These are phyloP conservation scores for Cichladusa arquata DNA, from an alignment of 2,113 vertebrate genomes.

Conservation along the genomic window DNA sequence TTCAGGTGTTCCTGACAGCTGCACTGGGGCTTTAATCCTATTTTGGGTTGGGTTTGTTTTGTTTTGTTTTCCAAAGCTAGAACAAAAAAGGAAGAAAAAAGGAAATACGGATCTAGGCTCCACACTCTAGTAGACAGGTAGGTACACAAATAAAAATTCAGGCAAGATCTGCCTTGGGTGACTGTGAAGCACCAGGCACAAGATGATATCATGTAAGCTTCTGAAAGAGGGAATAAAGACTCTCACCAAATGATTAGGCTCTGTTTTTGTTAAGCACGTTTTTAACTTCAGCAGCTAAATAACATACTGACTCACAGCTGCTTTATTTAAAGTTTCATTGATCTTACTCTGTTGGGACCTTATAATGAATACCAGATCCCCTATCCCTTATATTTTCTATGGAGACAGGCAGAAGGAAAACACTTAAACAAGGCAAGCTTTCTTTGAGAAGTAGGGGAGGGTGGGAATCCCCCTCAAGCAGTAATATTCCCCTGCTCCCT, in stretches of 20 bases:
- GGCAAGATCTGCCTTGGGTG: background rate
- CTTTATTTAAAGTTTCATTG: conserved; percentile 26
- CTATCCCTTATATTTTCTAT: background rate
- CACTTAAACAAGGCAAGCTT: conserved; percentile 17
- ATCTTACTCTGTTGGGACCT: conserved; percentile 14
- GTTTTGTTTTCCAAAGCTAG: background rate
- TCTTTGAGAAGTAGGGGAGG: background rate
- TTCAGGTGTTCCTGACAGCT: background rate
- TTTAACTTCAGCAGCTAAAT: background rate
- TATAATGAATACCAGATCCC: conserved; percentile 27
- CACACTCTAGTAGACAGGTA: background rate
- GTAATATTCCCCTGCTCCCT: background rate
- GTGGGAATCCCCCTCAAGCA: background rate
- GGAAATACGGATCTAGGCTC: background rate
- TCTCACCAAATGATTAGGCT: background rate
- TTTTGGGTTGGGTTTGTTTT: background rate
- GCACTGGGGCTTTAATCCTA: background rate
- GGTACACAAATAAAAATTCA: background rate
- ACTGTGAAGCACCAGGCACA: background rate
- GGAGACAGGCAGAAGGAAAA: background rate
- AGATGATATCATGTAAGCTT: accelerated
- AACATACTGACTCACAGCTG: background rate
- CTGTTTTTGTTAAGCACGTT: background rate
- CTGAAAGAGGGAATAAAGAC: background rate
- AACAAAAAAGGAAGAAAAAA: background rate